Base-by-base conservation (phyloP, 2,113 vertebrate species). In the Tinamus guttatus region DNA sequence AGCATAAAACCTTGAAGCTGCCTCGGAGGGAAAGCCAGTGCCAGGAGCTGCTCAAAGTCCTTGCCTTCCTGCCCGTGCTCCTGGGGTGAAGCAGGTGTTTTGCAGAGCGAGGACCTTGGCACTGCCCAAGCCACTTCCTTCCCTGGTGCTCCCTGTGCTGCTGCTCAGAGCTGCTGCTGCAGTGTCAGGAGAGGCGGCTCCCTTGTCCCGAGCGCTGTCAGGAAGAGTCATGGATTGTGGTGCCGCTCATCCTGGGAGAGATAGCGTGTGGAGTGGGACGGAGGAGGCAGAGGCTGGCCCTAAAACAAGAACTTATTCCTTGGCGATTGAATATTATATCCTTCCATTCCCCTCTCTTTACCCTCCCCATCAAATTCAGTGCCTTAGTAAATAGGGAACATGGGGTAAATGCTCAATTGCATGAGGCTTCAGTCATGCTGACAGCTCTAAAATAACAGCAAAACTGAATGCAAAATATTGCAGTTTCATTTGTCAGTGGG, bases 131-230 rank as follows among this genome's bases (percentile, higher is more conserved):
- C 8, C 51, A 19, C 56, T 90, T 75, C 73, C 73, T 70, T 0
- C 13, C 21, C 15, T 9, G 15, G 47, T 32, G 19, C 41, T 85
- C 69, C 12, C 0, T 6, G 1, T 0, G 1, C 40, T 70, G 2
- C 30, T 58, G 4, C 11, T 36, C 38, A 6, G 56, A 75, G 8
- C 34, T 27, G 30, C 70, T 40, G 56, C 2, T 15, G 27, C 36
- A 36, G 1, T 0, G 0, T 32, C 38, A 5, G 4, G 60, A 30
- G 40, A 63, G 28, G 24, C n/a, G 8, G 5, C 1, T 43, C 19
- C 56, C 24, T 71, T 51, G 21, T 60, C 13, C 40, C 40, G 0
- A 45, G 21, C 20, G 12, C 5, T 20, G 41, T 7, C 62, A 71
- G 9, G 34, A 38, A 40, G 18, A 8, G 38, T 19, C 25, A 9